A percentile compares a stretch with the other conserved stretches of the same genome.
These are phyloP conservation scores for Semotilus atromaculatus DNA, from an alignment of 2,797 vertebrate genomes.

Conservation along the genomic window DNA sequence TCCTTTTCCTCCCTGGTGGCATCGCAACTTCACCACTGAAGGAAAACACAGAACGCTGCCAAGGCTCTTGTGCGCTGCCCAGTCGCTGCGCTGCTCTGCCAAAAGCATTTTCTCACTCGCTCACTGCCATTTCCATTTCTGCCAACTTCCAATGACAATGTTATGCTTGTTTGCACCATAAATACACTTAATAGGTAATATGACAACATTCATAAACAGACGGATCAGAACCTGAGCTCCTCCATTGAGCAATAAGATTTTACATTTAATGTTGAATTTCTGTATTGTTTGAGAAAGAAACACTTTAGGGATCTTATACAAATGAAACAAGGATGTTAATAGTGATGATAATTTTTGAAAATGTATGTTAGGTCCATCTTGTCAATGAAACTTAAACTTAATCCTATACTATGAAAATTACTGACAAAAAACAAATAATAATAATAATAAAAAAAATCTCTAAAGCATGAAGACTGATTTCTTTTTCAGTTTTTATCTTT, in stretches of 20 bases:
- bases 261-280: neutral
- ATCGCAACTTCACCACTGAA: conserved; percentile 44
- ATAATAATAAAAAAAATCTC: no score
- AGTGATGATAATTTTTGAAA: no score
- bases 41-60: conserved; percentile 44
- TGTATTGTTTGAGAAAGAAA: neutral
- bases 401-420: neutral
- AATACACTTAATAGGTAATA: conserved; percentile 40
- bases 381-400: no score
- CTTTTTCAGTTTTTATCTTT: neutral
- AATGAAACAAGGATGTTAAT: neutral
- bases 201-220: conserved; percentile 47
- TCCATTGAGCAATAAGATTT: neutral
- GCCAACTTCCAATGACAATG: conserved; percentile 46
- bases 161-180: conserved; percentile 55
- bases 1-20: conserved; percentile 39
- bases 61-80: conserved; percentile 46
- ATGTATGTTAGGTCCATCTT: no score
- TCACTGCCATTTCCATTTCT: conserved; percentile 44
- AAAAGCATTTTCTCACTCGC: conserved; percentile 56
- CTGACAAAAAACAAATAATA: no score
- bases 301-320: neutral
- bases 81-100: conserved; percentile 48
- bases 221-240: conserved; percentile 7
- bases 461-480: neutral